These are phyloP conservation scores for Pangasianodon gigas DNA, from an alignment of 2,113 vertebrate genomes.

Conservation along the genomic window DNA sequence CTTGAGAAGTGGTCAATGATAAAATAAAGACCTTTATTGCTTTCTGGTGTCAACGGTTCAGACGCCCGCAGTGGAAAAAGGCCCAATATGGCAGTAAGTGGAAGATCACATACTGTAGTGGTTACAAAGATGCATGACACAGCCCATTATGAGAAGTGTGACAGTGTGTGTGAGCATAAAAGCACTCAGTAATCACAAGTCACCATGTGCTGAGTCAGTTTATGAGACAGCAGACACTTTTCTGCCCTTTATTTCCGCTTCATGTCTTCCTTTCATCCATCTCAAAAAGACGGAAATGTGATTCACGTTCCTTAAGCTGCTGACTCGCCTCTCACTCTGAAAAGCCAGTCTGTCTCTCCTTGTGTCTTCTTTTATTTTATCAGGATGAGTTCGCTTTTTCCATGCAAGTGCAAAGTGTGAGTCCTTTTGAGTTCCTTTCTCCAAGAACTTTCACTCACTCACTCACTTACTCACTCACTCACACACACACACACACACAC, in stretches of 20 bases:
- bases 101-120: background rate
- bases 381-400: slow-evolving; percentile 24
- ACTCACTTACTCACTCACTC: background rate
- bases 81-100: background rate
- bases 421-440: slow-evolving; percentile 13
- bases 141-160: slow-evolving; percentile 28
- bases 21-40: background rate
- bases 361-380: background rate
- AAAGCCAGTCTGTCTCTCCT: slow-evolving; percentile 61
- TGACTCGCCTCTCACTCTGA: slow-evolving; percentile 67
- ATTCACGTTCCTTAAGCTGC: slow-evolving; percentile 67
- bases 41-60: background rate
- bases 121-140: slow-evolving; percentile 22
- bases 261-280: slow-evolving; percentile 54
- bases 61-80: background rate
- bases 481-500: background rate
- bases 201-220: slow-evolving; percentile 50
- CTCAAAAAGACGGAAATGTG: slow-evolving; percentile 49
- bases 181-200: slow-evolving; percentile 25
- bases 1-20: background rate
- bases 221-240: slow-evolving; percentile 68
- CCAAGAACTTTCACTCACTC: background rate
- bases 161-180: slow-evolving; percentile 49
- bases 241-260: slow-evolving; percentile 60
- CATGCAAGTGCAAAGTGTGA: slow-evolving; percentile 16